Percentiles rank a stretch among this genome's conserved stretches.
Evolutionary conservation across 2,888 invertebrate species (phyloP).

Genomic region (Drosophila formosana): DNA sequence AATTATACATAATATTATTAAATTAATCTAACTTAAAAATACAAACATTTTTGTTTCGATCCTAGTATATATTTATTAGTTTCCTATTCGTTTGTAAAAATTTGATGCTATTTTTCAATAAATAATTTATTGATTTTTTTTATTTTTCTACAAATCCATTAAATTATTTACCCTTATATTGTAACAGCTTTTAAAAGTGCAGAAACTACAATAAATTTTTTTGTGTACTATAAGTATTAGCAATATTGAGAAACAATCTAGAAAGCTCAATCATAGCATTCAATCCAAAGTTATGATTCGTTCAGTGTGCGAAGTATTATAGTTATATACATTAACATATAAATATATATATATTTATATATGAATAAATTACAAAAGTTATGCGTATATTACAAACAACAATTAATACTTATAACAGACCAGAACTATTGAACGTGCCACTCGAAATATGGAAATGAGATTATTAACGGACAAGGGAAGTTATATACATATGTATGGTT

Average conservation of each 20-base stretch:
- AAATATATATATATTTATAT: slow-evolving; percentile 32
- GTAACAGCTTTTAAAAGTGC: slow-evolving; percentile 16
- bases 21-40: slow-evolving; percentile 6
- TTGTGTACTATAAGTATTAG: slow-evolving; percentile 17
- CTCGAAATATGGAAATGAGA: slow-evolving; percentile 19
- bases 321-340: slow-evolving; percentile 50
- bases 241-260: slow-evolving; percentile 17
- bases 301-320: slow-evolving; percentile 56
- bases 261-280: slow-evolving; percentile 38
- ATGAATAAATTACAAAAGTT: slow-evolving; percentile 34
- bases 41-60: slow-evolving; percentile 17
- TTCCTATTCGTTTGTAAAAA: slow-evolving; percentile 52
- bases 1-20: slow-evolving; percentile 5
- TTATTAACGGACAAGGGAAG: slow-evolving; percentile 17
- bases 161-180: slow-evolving; percentile 25
- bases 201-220: slow-evolving; percentile 11
- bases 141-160: slow-evolving; percentile 48
- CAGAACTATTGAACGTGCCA: slow-evolving; percentile 27
- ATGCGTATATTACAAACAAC: slow-evolving; percentile 25
- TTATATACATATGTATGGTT: slow-evolving; percentile 25
- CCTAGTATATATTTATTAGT: slow-evolving; percentile 31
- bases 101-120: slow-evolving; percentile 43
- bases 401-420: slow-evolving; percentile 37
- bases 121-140: slow-evolving; percentile 54
- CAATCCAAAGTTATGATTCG: slow-evolving; percentile 50